These are phyloP conservation scores for Larimichthys crocea DNA, from an alignment of 2,113 vertebrate genomes.

Conservation along the genomic window DNA sequence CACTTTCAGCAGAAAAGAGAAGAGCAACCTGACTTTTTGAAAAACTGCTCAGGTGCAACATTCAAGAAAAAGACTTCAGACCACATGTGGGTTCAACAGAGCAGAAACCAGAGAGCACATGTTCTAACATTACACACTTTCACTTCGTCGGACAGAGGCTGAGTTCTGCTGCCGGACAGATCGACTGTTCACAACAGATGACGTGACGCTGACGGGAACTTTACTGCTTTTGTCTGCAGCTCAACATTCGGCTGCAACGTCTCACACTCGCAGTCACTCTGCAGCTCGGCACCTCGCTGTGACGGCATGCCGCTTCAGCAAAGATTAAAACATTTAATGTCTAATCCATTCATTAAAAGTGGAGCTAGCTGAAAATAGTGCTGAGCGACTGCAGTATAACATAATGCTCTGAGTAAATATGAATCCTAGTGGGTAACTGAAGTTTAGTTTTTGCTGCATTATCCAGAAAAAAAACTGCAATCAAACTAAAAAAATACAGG, in stretches of 20 bases:
- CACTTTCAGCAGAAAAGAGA: constrained; percentile 13
- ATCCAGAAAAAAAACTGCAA: too few relatives aligned
- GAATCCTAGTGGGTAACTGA: not conserved
- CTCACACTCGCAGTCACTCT: too few relatives aligned
- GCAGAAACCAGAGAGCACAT: not conserved
- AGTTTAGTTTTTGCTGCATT: too few relatives aligned
- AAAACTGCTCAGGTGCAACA: not conserved
- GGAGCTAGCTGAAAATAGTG: not conserved
- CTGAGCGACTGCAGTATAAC: not conserved
- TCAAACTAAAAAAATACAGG: too few relatives aligned
- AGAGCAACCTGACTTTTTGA: not conserved
- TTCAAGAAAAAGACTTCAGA: not conserved
- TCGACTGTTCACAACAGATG: not conserved
- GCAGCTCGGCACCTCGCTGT: not conserved
- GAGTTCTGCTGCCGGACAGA: not conserved
- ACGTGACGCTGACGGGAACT: not conserved
- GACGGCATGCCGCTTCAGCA: constrained; percentile 3
- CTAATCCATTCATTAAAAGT: not conserved
- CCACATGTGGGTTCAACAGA: not conserved
- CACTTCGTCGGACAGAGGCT: not conserved
- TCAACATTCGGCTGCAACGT: too few relatives aligned
- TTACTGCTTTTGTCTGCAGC: not conserved
- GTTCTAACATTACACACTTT: too few relatives aligned
- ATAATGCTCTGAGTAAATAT: not conserved
- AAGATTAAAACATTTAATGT: not conserved